Evolutionary conservation across 2,888 invertebrate species (phyloP).

Genomic region (Cenopis cana): DNA sequence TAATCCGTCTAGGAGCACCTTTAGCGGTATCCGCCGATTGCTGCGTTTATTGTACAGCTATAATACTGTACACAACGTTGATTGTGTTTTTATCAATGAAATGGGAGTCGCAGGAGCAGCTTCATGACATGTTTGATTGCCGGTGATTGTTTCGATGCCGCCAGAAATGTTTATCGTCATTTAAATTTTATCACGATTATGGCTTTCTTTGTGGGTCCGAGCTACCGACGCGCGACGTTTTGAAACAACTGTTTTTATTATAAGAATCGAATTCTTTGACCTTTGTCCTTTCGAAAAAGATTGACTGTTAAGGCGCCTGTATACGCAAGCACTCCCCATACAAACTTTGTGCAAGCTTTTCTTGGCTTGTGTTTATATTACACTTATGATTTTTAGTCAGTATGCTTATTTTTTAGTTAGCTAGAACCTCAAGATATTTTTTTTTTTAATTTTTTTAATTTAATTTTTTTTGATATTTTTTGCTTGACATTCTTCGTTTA

Average conservation of each 20-base stretch:
- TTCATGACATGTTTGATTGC: constrained; percentile 15
- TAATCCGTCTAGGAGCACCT: no score
- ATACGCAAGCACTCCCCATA: no score
- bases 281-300: background rate
- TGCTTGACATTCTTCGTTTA: no score
- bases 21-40: background rate
- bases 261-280: background rate
- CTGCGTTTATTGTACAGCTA: background rate
- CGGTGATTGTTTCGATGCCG: constrained; percentile 15
- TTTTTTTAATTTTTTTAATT: no score
- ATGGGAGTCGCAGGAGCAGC: constrained; percentile 21
- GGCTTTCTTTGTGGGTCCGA: background rate
- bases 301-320: no score
- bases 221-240: background rate
- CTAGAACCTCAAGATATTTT: no score
- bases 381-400: no score
- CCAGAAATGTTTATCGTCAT: constrained; percentile 17
- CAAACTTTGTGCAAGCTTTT: no score
- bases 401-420: no score
- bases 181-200: constrained; percentile 22
- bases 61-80: constrained; percentile 8
- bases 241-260: background rate
- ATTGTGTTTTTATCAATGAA: constrained; percentile 1
- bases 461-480: no score
- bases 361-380: no score